Conservation (phyloP, 2,113 vertebrate genomes). For the Varanus komodoensis region DNA sequence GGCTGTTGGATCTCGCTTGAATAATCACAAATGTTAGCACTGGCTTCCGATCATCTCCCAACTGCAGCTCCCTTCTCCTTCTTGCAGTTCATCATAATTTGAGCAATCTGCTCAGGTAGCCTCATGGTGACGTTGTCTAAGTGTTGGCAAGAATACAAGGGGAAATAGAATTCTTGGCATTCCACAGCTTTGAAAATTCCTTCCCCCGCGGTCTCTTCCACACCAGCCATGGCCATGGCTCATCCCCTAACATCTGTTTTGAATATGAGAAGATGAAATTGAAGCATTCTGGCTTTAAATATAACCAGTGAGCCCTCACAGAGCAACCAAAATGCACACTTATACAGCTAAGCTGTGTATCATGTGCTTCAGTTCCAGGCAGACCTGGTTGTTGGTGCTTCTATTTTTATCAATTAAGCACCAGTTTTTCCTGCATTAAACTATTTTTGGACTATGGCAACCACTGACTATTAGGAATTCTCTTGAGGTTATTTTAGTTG, state of each 20-base stretch:
- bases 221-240: not conserved
- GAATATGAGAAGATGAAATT: not conserved
- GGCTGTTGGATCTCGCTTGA: not conserved
- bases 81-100: not conserved
- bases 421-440: not conserved
- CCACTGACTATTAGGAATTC: not conserved
- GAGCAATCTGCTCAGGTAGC: not conserved
- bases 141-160: not conserved
- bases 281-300: not conserved
- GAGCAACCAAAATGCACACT: not conserved
- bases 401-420: not conserved
- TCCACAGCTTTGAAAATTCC: not conserved
- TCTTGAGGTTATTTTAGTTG: not conserved
- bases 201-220: not conserved
- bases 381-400: not conserved
- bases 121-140: not conserved
- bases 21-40: not conserved
- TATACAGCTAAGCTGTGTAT: not conserved
- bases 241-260: not conserved
- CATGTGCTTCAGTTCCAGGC: not conserved
- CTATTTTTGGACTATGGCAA: not conserved
- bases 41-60: not conserved
- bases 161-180: not conserved
- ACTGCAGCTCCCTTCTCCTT: not conserved
- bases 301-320: not conserved